These are phyloP conservation scores for Yoshiicerus persimilis DNA, from an alignment of 1,140 invertebrate species.

Conservation along the genomic window DNA sequence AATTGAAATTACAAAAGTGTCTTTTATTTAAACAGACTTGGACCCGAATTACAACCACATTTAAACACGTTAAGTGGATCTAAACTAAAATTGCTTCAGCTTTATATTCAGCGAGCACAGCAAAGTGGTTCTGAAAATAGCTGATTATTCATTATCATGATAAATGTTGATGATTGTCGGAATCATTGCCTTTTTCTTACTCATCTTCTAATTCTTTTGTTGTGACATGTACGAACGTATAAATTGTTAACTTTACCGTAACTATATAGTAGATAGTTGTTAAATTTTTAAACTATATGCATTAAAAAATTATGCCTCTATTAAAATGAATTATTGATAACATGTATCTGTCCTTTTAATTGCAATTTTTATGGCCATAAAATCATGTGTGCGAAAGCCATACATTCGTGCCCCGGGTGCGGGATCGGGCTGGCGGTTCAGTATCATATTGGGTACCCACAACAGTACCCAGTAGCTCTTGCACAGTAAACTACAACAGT, in stretches of 20 bases:
- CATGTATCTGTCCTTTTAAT: too few species aligned
- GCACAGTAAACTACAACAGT: too few species aligned
- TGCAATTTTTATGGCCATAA: too few species aligned
- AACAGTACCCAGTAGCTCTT: too few species aligned
- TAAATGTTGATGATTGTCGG: not conserved
- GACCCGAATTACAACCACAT: constrained; percentile 44
- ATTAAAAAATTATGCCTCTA: not conserved
- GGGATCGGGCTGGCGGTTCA: too few species aligned
- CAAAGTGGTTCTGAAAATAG: not conserved
- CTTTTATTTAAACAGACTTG: constrained; percentile 31
- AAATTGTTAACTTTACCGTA: not conserved
- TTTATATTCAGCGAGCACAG: constrained; percentile 48
- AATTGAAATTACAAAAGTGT: not conserved
- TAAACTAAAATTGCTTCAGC: constrained; percentile 47
- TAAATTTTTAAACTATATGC: constrained; percentile 5
- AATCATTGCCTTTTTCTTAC: constrained; percentile 2
- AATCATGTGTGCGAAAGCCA: too few species aligned
- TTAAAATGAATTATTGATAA: too few species aligned
- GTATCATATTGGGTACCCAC: too few species aligned
- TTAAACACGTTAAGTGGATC: constrained; percentile 47
- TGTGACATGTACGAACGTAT: not conserved
- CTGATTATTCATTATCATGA: not conserved
- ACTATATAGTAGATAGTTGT: not conserved
- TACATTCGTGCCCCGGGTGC: too few species aligned
- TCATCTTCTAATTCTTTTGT: constrained; percentile 1